Evolutionary conservation across 2,797 vertebrate genomes (phyloP), one percentile per base, ranked within the genome.

Genomic region (Syncerus caffer): DNA sequence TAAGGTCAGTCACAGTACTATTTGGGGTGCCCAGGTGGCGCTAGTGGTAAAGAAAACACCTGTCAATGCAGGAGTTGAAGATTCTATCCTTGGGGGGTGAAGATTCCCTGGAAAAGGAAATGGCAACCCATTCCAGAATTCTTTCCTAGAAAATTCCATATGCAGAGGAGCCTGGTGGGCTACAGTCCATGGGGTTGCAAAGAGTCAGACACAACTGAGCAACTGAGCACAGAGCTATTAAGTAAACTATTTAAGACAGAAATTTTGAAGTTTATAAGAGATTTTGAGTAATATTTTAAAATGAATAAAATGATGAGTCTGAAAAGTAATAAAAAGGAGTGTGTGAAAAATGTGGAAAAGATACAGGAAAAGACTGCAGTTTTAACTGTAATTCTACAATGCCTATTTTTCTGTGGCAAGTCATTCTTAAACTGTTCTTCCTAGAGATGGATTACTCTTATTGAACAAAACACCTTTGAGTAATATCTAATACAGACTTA

Each of bases 301-400:
- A 97, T 23, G 11, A 90, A 87, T 31, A 96, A 97, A 97, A 82
- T 42, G 45, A 47, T 82, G 29, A 88, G 12, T 89, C 19, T 87
- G 14, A 86, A 97, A 96, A 86, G 7, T 67, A 76, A 84, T 47
- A 23, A 50, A 51, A 82, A 96, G 90, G 14, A 76, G 6, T n/a
- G 4, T 86, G 38, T 94, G 51, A 82, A 55, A 95, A 67, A 60
- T 23, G 21, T 60, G 10, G 45, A 55, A 93, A 83, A 83, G n/a
- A 53, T 57, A 71, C 0, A 29, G 86, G 12, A 79, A 80, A 38
- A 80, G 17, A 55, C 21, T 58, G 25, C 4, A 93, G 51, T 19
- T 94, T 90, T 82, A 76, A 58, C 19, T 57, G 0, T 21, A 91
- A 93, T 83, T 78, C 47, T 83, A 78, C 88, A 93, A 93, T 11